Percentiles rank a stretch among this genome's conserved stretches.
phyloP scores from a whole-genome alignment of 2,797 vertebrate species.

The Falco biarmicus region DNA sequence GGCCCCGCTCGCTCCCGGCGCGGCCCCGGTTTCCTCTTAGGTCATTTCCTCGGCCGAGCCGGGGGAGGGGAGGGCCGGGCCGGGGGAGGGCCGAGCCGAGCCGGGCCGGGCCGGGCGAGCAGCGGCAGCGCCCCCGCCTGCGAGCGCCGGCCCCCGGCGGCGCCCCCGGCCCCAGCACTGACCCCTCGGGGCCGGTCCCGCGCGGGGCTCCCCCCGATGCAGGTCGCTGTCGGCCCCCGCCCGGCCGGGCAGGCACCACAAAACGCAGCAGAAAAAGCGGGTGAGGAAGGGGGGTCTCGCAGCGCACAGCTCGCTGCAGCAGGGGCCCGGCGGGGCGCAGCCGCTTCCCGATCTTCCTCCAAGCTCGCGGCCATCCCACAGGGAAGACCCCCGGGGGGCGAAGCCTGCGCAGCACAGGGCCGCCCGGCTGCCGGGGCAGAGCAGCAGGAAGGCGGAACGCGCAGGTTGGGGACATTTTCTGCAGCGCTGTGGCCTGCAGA shows the following conservation, averaged over 20 bases:
- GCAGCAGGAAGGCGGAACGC: neutral
- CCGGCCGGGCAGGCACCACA: neutral
- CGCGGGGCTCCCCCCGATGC: no score
- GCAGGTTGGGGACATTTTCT: neutral
- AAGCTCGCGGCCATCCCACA: neutral
- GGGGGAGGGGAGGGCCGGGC: neutral
- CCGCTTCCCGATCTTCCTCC: neutral
- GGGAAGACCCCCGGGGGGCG: neutral
- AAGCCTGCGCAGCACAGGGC: neutral
- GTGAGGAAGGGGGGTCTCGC: neutral
- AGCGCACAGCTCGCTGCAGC: neutral
- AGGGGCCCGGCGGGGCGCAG: neutral
- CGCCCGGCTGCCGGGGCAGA: neutral
- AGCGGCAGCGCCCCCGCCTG: conserved; percentile 51
- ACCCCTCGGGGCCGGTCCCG: neutral
- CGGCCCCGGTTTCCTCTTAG: conserved; percentile 65
- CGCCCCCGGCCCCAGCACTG: neutral
- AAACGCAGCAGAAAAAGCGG: neutral
- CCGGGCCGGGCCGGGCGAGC: neutral
- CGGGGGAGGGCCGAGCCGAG: no score
- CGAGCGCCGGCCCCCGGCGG: neutral
- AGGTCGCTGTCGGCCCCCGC: neutral
- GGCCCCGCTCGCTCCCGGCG: neutral
- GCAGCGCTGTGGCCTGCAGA: neutral
- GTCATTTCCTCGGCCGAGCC: conserved; percentile 69